phyloP scores from a whole-genome alignment of 2,888 invertebrate species.

The Mactromeris polynyma region DNA sequence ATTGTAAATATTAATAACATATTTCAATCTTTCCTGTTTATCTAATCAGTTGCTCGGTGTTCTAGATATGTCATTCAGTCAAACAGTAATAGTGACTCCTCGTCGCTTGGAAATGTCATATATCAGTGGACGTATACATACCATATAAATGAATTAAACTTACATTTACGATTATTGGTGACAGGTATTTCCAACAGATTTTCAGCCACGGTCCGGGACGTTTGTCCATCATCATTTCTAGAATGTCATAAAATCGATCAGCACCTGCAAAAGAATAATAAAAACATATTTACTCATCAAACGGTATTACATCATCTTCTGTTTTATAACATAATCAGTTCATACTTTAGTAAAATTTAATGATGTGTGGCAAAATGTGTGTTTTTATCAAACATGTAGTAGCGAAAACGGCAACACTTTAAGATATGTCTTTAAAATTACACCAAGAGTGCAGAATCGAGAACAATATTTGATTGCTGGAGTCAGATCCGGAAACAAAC shows the following conservation, averaged over 20 bases:
- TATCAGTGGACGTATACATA: neutral
- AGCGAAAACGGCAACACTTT: no score
- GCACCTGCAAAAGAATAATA: conserved; percentile 40
- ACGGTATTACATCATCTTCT: no score
- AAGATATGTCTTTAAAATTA: no score
- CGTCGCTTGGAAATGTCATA: neutral
- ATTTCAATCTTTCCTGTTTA: neutral
- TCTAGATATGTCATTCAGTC: neutral
- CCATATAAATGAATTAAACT: neutral
- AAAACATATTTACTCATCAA: no score
- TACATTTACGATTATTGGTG: conserved; percentile 50
- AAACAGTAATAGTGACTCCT: no score
- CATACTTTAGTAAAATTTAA: no score
- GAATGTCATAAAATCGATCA: conserved; percentile 50
- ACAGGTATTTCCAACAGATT: conserved; percentile 48
- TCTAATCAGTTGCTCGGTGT: neutral
- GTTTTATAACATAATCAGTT: no score
- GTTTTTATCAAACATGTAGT: no score
- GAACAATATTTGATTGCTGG: no score
- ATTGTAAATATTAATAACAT: neutral
- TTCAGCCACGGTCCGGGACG: conserved; percentile 42
- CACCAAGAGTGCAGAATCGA: no score
- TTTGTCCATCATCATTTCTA: conserved; percentile 49
- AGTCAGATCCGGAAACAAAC: no score
- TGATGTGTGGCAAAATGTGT: no score